phyloP scores from a whole-genome alignment of 2,113 vertebrate species.

The Cebus imitator region DNA sequence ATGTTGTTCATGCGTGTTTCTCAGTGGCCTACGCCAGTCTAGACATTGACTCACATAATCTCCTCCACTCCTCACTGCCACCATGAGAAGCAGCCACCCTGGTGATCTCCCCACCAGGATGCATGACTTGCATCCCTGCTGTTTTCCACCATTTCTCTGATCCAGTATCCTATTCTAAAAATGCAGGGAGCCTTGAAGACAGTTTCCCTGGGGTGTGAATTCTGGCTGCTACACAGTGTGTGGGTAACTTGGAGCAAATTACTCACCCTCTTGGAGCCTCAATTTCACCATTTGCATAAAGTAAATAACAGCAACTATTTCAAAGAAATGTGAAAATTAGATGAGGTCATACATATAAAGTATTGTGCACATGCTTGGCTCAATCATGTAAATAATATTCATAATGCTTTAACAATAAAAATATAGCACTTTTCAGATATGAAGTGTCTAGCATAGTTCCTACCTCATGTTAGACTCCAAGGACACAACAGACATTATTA shows the following conservation, averaged over 20 bases:
- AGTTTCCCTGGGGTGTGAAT: background rate
- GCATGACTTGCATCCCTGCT: background rate
- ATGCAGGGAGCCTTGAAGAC: background rate
- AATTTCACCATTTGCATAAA: background rate
- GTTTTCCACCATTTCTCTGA: background rate
- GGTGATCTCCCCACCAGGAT: background rate
- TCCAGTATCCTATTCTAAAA: background rate
- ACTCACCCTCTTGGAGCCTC: background rate
- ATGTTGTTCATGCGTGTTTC: background rate
- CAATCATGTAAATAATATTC: background rate
- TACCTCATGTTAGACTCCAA: background rate
- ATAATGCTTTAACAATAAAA: background rate
- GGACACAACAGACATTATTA: background rate
- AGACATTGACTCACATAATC: background rate
- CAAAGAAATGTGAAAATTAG: background rate
- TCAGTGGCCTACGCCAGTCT: background rate
- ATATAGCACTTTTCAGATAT: background rate
- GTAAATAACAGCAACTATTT: background rate
- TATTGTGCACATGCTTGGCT: background rate
- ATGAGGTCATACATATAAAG: background rate
- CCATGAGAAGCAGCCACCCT: background rate
- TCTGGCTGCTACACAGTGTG: background rate
- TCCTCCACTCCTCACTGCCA: background rate
- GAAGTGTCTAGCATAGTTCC: background rate
- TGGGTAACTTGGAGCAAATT: background rate